Evolutionary conservation across 2,113 vertebrate species (phyloP).

Genomic region (Syngnathus floridae): DNA sequence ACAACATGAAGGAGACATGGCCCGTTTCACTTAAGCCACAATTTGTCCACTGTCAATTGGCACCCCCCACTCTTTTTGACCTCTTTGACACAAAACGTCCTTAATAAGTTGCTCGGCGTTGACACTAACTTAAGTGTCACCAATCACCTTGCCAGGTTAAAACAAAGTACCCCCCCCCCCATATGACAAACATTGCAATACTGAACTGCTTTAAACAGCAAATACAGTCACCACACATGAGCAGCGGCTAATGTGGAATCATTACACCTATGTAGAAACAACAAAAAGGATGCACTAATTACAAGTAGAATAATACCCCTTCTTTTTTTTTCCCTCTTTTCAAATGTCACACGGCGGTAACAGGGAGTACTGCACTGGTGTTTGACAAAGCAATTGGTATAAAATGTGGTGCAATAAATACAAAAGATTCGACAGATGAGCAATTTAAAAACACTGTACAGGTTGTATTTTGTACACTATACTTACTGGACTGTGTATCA

Average conservation of each 20-base stretch:
- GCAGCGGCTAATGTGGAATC: conserved; percentile 63
- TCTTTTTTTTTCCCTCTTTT: conserved; percentile 47
- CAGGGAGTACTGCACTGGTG: conserved; percentile 61
- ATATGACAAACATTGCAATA: conserved; percentile 41
- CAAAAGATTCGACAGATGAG: conserved; percentile 63
- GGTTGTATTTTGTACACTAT: conserved; percentile 61
- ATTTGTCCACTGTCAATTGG: neutral
- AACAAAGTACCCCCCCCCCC: too few relatives aligned
- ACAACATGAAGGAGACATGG: neutral
- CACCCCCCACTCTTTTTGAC: neutral
- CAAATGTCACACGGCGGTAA: conserved; percentile 32
- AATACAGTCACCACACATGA: conserved; percentile 54
- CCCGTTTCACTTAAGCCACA: neutral
- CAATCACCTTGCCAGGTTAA: neutral
- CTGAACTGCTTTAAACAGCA: conserved; percentile 46
- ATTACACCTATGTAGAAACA: conserved; percentile 55
- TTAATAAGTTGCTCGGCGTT: conserved; percentile 1
- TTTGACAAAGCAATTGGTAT: conserved; percentile 60
- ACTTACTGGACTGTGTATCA: conserved; percentile 41
- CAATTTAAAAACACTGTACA: conserved; percentile 70
- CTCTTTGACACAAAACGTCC: neutral
- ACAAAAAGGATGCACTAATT: conserved; percentile 29
- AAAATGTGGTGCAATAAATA: conserved; percentile 67
- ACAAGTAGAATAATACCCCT: conserved; percentile 56
- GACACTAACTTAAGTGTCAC: conserved; percentile 15